Conservation (phyloP, 2,113 vertebrate species). For the Sclerurus mexicanus region DNA sequence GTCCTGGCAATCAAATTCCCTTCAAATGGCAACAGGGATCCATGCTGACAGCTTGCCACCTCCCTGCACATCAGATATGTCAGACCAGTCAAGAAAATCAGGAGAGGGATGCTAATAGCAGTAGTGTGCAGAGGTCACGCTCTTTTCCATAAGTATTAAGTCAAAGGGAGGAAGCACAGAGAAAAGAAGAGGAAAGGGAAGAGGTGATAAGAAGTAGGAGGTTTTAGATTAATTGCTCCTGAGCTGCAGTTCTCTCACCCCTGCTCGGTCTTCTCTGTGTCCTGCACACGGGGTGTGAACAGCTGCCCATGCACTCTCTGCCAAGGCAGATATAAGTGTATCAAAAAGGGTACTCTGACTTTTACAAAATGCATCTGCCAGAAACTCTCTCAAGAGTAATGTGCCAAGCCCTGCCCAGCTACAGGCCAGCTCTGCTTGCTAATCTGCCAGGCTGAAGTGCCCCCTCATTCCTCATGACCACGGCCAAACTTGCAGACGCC, state of each 20-base stretch:
- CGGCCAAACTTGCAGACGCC: not conserved
- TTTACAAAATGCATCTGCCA: slow-evolving; percentile 35
- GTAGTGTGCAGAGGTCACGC: not conserved
- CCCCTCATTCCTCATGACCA: slow-evolving; percentile 26
- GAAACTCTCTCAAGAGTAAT: not conserved
- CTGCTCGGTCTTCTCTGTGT: not conserved
- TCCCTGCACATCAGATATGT: not conserved
- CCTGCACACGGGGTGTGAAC: not conserved
- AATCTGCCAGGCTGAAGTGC: slow-evolving; percentile 30
- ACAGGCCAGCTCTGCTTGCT: not conserved
- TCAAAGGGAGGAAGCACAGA: not conserved
- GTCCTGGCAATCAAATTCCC: not conserved
- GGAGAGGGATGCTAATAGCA: not conserved
- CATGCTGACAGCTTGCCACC: not conserved
- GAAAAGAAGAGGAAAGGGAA: not conserved
- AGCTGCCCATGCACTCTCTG: slow-evolving; percentile 1
- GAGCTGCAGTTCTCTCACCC: not conserved
- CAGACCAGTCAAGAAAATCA: not conserved
- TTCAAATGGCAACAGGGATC: not conserved
- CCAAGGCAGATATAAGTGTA: slow-evolving; percentile 14
- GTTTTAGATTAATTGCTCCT: not conserved
- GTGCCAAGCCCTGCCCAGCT: slow-evolving; percentile 46
- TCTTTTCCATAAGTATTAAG: not conserved
- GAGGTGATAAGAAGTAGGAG: not conserved
- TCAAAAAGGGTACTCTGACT: slow-evolving; percentile 33